Base-by-base conservation (phyloP, 2,797 vertebrate genomes). In the Microctenopoma lineatum region DNA sequence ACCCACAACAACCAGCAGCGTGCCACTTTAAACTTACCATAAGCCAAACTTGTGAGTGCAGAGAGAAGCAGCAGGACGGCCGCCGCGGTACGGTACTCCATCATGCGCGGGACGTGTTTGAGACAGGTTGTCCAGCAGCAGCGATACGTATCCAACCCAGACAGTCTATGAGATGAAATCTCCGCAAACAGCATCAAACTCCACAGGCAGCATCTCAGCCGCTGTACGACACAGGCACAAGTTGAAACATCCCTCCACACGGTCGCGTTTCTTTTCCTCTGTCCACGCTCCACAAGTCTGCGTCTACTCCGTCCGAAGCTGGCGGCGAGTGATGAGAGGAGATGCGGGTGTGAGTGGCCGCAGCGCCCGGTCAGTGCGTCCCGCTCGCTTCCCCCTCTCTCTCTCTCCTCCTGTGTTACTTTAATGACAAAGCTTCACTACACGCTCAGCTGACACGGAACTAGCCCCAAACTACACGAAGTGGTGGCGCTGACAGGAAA, bases 21-120 rank as follows among this genome's bases (percentile, higher is more conserved):
- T 13, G 70, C 63, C 65, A 47, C 11, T 50, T 71, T 50, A 7
- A 84, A 90, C 94, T 94, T 77, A 95, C 94, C 94, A 72, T 92
- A 67, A 65, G 85, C 88, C 85, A 90, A 83, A 89, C 85, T 85
- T 86, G 79, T 58, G 81, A 94, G 84, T 16, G 83, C 74, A 64
- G 81, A 85, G 41, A 91, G 56, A 69, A 91, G 5, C 77, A 87
- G 75, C 5, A 92, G 66, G 51, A 84, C 79, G 67, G 84, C 59
- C 80, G 89, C 71, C 53, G 83, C 62, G 51, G 68, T 66, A 59
- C 77, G 72, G 85, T 85, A 84, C 92, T 92, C 92, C 94, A 95
- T 95, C 54, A 79, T 88, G 73, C 68, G 66, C 64, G 59, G 58
- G 21, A 77, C 2, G 57, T 3, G 69, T 77, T 47, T 56, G 51